Conservation (phyloP, 1,140 invertebrate species). For the Diachasmimorpha longicaudata region DNA sequence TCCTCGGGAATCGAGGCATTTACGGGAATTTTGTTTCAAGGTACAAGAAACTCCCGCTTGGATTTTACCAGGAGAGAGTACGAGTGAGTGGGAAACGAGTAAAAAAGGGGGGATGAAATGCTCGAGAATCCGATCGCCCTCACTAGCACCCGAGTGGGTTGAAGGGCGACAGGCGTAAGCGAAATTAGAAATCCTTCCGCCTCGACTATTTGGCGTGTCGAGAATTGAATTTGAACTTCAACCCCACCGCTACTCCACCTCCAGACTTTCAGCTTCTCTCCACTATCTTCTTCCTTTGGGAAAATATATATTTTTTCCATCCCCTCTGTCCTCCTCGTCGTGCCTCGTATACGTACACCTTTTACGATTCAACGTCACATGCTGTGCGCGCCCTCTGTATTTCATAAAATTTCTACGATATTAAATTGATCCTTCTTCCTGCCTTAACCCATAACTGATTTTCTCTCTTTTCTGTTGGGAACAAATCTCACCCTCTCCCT, state of each 20-base stretch:
- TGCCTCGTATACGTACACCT: neutral
- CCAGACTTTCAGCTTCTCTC: neutral
- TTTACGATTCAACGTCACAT: slow-evolving; percentile 5
- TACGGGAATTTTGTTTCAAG: slow-evolving; percentile 22
- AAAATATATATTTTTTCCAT: neutral
- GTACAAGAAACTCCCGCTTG: neutral
- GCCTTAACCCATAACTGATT: neutral
- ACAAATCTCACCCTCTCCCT: neutral
- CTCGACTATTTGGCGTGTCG: slow-evolving; percentile 13
- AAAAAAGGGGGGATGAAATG: neutral
- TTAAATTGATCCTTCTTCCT: slow-evolving; percentile 19
- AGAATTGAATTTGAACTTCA: slow-evolving; percentile 21
- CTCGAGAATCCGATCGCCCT: slow-evolving; percentile 12
- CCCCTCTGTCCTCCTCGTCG: neutral
- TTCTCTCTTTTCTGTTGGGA: neutral
- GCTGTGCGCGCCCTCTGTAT: slow-evolving; percentile 2
- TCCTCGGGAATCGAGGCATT: slow-evolving; percentile 1
- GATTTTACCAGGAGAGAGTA: neutral
- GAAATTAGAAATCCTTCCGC: slow-evolving; percentile 23
- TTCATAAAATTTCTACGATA: slow-evolving; percentile 15
- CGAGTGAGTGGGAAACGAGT: neutral
- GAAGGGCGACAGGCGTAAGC: slow-evolving; percentile 16
- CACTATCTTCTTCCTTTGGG: neutral
- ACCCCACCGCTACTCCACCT: neutral
- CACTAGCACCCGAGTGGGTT: neutral